Evolutionary conservation across 2,888 invertebrate genomes (phyloP), one percentile per base, ranked within the genome.

Genomic region (Sericinus montela): DNA sequence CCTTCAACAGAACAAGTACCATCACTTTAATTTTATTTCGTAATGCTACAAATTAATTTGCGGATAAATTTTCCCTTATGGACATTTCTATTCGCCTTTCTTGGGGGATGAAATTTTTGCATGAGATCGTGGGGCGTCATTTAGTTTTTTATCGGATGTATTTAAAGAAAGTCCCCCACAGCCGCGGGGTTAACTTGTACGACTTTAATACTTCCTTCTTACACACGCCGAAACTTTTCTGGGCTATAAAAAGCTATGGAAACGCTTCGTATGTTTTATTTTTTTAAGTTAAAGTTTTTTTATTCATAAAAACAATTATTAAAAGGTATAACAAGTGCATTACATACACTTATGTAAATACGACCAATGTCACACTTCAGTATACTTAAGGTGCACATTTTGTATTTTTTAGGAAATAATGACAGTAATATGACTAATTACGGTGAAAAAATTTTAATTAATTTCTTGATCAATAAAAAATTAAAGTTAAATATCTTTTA

Each of bases 121-220:
- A 53, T 54, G 46, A 63, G 63, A 58, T 58, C 60, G 69, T 67
- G 76, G 80, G 82, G 84, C 75, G 80, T 68, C 71, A 71, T 75
- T 79, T 80, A 80, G 81, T 85, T 87, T 84, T 83, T 87, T 86
- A 87, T 88, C 83, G 84, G 80, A 80, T 80, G 81, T 85, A 86
- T 83, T 87, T 86, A 86, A 84, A 80, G 68, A 65, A 63, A 59
- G 63, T 67, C 69, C 65, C 66, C 60, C 63, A 65, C 53, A 47
- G 42, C 59, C 72, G 72, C 70, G 75, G 84, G 84, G 87, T 80
- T 81, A 73, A 72, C 75, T 84, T 77, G 80, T 78, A 75, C 70
- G 80, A 76, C 69, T 83, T 80, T 84, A 85, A 82, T 83, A 81
- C 80, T 83, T 85, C 82, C 83, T 78, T 68, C 76, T 67, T 71